A percentile compares a stretch with the other conserved stretches of the same genome.
These are phyloP conservation scores for Mythimna impura DNA, from an alignment of 2,888 invertebrate species.

Conservation along the genomic window DNA sequence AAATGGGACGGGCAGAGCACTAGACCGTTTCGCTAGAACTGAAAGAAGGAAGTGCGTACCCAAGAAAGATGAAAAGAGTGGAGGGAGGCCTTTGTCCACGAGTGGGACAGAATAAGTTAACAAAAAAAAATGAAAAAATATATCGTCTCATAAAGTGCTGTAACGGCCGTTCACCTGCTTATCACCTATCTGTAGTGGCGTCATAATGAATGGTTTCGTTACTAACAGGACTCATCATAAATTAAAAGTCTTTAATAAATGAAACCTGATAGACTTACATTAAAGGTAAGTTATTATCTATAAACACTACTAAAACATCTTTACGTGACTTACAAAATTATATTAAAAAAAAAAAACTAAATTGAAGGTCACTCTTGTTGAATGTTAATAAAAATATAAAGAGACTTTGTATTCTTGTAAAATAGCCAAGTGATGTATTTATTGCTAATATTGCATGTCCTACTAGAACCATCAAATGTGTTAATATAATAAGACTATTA, in stretches of 20 bases:
- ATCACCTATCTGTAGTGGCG: slow-evolving; percentile 34
- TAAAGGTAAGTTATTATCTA: slow-evolving; percentile 26
- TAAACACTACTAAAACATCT: slow-evolving; percentile 17
- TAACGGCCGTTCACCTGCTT: slow-evolving; percentile 38
- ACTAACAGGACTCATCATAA: slow-evolving; percentile 34
- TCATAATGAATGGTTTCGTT: slow-evolving; percentile 44
- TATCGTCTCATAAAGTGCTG: slow-evolving; percentile 2
- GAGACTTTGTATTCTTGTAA: slow-evolving; percentile 22
- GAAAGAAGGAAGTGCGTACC: too few species aligned
- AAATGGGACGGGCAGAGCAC: too few species aligned
- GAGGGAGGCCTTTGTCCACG: too few species aligned
- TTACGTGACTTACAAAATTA: slow-evolving; percentile 30
- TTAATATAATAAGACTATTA: slow-evolving; percentile 2
- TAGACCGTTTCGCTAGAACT: too few species aligned
- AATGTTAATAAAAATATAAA: slow-evolving; percentile 42
- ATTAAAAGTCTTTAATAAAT: slow-evolving; percentile 31
- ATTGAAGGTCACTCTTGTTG: slow-evolving; percentile 40
- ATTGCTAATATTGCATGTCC: slow-evolving; percentile 39
- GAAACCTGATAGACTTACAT: slow-evolving; percentile 10
- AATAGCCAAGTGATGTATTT: slow-evolving; percentile 30
- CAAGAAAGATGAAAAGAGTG: too few species aligned
- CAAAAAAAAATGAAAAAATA: background rate
- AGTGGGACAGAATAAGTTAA: too few species aligned
- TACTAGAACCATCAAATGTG: slow-evolving; percentile 1
- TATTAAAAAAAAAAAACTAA: slow-evolving; percentile 4